Evolutionary conservation across 1,140 invertebrate genomes (phyloP).

Genomic region (Ruditapes philippinarum): DNA sequence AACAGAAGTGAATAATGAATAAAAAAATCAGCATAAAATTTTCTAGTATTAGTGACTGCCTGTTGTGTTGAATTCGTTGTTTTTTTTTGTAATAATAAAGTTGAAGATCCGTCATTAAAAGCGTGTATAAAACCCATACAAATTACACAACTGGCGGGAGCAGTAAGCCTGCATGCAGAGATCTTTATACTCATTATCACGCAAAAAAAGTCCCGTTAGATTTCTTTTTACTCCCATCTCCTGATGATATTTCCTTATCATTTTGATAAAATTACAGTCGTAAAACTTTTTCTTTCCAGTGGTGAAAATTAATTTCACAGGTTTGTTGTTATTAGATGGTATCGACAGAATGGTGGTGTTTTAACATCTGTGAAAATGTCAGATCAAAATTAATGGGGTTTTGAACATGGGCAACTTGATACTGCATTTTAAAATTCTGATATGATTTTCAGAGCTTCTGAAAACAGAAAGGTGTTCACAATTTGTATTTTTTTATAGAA

Average conservation of each 20-base stretch:
- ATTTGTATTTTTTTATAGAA: too few species aligned
- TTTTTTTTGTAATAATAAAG: too few species aligned
- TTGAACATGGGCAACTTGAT: too few species aligned
- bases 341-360: background rate
- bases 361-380: background rate
- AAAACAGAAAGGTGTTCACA: too few species aligned
- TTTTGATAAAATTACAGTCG: background rate
- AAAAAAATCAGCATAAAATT: too few species aligned
- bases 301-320: constrained; percentile 16
- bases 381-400: background rate
- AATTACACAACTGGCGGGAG: background rate
- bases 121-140: background rate
- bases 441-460: too few species aligned
- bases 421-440: too few species aligned
- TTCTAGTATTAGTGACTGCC: background rate
- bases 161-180: background rate
- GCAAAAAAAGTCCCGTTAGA: background rate
- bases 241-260: background rate
- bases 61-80: background rate
- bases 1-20: too few species aligned
- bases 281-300: background rate
- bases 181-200: background rate
- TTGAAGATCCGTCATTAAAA: background rate
- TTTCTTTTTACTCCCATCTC: background rate
- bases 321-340: background rate